phyloP scores from a whole-genome alignment of 92 coral and sea anemone species.

The Palythoa grandiflora region DNA sequence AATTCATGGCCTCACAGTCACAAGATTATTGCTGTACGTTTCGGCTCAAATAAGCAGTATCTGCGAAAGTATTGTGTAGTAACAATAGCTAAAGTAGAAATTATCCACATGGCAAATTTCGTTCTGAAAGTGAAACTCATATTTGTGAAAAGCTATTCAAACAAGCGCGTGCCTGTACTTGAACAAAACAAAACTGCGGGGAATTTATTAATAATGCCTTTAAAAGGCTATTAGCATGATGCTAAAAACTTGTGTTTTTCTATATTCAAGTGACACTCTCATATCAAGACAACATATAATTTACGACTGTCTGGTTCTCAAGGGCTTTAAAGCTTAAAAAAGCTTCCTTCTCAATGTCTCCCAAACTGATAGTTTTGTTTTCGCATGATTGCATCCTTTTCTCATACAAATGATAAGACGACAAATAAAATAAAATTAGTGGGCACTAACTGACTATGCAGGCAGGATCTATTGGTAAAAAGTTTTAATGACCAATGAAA shows the following conservation, averaged over 20 bases:
- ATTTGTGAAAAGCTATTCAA: not conserved
- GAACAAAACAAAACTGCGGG: conserved; percentile 1
- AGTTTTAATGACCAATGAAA: no score
- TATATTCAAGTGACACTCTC: not conserved
- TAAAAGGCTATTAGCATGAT: not conserved
- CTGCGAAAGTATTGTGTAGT: not conserved
- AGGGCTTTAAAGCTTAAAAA: not conserved
- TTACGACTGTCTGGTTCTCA: conserved; percentile 34
- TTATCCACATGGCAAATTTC: not conserved
- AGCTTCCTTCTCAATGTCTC: not conserved
- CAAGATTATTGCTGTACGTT: not conserved
- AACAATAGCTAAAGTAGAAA: not conserved
- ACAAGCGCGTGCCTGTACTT: not conserved
- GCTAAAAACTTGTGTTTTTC: not conserved
- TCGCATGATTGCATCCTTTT: no score
- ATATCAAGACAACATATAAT: not conserved
- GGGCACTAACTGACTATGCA: no score
- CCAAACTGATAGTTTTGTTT: not conserved
- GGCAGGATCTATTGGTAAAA: no score
- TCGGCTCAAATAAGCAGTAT: not conserved
- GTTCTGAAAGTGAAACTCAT: not conserved
- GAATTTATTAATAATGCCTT: not conserved
- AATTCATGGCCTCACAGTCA: not conserved
- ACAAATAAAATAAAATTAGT: no score
- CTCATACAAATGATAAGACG: no score